These are phyloP conservation scores for Sebastiscus tertius DNA, from an alignment of 2,797 vertebrate genomes.

Conservation along the genomic window DNA sequence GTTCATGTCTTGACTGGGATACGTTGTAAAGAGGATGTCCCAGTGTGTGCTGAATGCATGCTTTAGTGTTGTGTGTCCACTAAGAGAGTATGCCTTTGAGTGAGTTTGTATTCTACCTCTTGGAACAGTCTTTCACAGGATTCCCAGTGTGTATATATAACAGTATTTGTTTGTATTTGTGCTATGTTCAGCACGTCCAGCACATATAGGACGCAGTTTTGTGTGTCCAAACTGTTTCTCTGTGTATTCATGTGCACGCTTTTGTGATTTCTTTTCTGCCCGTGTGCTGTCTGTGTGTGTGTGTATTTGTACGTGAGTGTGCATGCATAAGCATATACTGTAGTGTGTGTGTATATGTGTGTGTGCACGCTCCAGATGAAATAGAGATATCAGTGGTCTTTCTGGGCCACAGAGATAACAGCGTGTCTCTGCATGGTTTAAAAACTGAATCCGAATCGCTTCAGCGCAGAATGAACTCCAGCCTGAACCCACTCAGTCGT, in stretches of 20 bases:
- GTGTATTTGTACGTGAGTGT: background rate
- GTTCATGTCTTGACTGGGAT: background rate
- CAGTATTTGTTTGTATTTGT: background rate
- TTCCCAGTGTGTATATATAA: background rate
- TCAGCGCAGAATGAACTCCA: background rate
- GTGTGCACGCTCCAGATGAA: background rate
- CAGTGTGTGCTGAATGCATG: background rate
- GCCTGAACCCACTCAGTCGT: slow-evolving; percentile 4
- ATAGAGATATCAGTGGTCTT: slow-evolving; percentile 24
- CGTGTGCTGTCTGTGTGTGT: background rate
- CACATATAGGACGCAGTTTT: background rate
- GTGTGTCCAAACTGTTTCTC: background rate
- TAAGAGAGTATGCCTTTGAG: background rate
- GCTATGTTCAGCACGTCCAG: background rate
- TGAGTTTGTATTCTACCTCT: background rate
- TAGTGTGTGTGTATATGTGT: background rate
- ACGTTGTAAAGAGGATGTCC: background rate
- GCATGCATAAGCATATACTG: background rate
- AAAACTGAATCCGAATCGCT: slow-evolving; percentile 17
- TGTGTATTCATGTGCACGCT: background rate
- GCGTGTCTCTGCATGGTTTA: slow-evolving; percentile 16
- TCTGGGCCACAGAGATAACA: slow-evolving; percentile 33
- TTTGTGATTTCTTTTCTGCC: background rate
- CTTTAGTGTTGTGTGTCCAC: background rate
- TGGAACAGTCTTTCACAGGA: background rate